These are phyloP conservation scores for Polia nebulosa DNA, from an alignment of 2,888 invertebrate genomes.

Conservation along the genomic window DNA sequence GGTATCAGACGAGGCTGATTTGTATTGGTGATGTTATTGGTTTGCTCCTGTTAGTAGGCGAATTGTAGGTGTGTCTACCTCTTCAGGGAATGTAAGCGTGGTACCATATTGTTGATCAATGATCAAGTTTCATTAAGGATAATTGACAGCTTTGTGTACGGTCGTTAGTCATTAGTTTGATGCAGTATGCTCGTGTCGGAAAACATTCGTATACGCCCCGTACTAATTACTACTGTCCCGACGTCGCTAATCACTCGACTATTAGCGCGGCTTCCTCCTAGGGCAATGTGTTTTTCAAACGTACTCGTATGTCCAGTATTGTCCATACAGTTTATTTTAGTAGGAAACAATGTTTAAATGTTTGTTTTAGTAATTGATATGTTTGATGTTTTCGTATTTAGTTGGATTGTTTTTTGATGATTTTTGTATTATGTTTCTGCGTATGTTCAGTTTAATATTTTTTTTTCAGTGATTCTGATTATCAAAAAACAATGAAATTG, in stretches of 20 bases:
- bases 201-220: constrained; percentile 59
- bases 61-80: background rate
- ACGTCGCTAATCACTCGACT: constrained; percentile 57
- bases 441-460: background rate
- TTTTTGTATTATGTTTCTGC: background rate
- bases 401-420: background rate
- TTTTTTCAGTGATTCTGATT: background rate
- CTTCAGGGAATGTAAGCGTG: background rate
- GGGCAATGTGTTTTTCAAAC: constrained; percentile 37
- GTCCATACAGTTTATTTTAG: constrained; percentile 21
- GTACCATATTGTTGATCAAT: background rate
- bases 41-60: too few relatives aligned
- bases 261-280: constrained; percentile 42
- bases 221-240: constrained; percentile 55
- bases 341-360: constrained; percentile 7
- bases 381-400: background rate
- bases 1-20: too few relatives aligned
- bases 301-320: constrained; percentile 5
- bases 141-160: constrained; percentile 35
- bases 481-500: too few relatives aligned
- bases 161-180: constrained; percentile 42
- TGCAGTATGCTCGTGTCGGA: constrained; percentile 38
- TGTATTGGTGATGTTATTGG: too few relatives aligned
- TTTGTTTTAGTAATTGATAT: constrained; percentile 15
- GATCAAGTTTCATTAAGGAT: constrained; percentile 14